phyloP scores from a whole-genome alignment of 2,113 vertebrate species.

The Helogale parvula region DNA sequence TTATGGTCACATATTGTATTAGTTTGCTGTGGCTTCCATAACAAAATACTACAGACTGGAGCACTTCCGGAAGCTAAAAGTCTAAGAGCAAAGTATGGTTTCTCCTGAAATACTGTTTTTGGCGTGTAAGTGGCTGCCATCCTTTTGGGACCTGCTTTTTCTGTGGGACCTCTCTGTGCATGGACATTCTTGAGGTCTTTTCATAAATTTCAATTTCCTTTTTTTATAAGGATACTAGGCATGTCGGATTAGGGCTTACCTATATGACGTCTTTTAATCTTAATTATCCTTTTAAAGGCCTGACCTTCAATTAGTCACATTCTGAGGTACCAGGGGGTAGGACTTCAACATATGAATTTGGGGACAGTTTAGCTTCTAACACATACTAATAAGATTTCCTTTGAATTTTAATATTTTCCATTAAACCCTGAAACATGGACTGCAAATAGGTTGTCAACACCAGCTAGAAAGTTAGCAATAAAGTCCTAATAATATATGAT shows the following conservation, averaged over 20 bases:
- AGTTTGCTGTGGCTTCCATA: neutral
- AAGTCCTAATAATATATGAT: neutral
- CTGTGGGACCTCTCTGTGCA: neutral
- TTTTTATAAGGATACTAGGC: neutral
- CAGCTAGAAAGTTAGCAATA: neutral
- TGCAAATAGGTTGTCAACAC: neutral
- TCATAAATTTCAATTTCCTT: neutral
- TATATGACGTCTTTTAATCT: neutral
- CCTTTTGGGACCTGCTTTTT: neutral
- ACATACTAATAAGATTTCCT: neutral
- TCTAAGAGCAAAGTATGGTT: neutral
- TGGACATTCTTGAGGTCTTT: neutral
- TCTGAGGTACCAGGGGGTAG: neutral
- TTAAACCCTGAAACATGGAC: neutral
- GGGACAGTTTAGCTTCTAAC: neutral
- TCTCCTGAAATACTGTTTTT: neutral
- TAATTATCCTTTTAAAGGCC: neutral
- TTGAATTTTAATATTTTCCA: conserved; percentile 29
- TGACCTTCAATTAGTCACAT: neutral
- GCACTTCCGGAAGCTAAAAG: neutral
- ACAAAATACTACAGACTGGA: neutral
- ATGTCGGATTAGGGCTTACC: neutral
- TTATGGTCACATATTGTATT: neutral
- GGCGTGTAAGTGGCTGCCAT: neutral
- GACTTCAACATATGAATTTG: neutral